These are phyloP conservation scores for Ophioninae sp. DNA, from an alignment of 2,888 invertebrate species.

Conservation along the genomic window DNA sequence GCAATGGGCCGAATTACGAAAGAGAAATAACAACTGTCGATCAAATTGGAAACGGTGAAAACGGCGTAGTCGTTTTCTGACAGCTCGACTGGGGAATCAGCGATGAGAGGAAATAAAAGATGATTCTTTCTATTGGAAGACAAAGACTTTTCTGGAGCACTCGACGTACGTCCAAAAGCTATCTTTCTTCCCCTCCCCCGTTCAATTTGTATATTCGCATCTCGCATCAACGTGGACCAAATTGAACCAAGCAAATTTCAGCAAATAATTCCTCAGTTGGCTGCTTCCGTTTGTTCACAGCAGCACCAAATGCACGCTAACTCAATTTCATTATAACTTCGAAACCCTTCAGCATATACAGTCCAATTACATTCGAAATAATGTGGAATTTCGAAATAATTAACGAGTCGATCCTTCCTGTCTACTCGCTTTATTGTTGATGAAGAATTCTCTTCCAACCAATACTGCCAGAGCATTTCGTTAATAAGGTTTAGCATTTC, in stretches of 20 bases:
- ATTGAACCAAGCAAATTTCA: neutral
- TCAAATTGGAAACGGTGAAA: slow-evolving; percentile 11
- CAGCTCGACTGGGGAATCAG: slow-evolving; percentile 6
- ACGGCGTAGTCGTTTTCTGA: slow-evolving; percentile 4
- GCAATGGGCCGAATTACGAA: slow-evolving; percentile 8
- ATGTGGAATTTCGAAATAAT: neutral
- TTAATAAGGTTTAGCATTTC: neutral
- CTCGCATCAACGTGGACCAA: neutral
- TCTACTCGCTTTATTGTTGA: neutral
- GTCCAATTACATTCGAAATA: neutral
- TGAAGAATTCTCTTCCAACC: neutral
- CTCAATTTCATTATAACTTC: neutral
- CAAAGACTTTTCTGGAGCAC: neutral
- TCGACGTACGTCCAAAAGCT: neutral
- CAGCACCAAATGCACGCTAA: neutral
- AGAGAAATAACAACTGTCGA: neutral
- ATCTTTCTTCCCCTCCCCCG: neutral
- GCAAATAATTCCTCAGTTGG: neutral
- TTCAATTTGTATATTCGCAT: neutral
- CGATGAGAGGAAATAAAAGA: slow-evolving; percentile 22
- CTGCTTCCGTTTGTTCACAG: neutral
- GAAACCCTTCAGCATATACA: neutral
- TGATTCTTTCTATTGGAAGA: slow-evolving; percentile 8
- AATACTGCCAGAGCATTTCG: neutral
- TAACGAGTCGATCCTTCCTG: neutral